phyloP scores from a whole-genome alignment of 2,113 vertebrate genomes.

The Centrocercus urophasianus region DNA sequence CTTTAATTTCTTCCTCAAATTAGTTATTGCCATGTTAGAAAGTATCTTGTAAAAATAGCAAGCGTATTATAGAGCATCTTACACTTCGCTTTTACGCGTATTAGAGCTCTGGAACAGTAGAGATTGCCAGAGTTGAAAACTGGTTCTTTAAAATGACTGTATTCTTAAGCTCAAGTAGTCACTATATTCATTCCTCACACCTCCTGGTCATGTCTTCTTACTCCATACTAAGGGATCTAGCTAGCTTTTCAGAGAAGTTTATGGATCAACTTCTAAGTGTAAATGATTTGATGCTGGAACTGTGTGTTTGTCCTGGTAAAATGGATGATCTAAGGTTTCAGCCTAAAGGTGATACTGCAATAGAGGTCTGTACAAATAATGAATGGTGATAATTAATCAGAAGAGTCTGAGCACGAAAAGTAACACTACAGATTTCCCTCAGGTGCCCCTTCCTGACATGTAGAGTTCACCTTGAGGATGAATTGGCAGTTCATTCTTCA shows the following conservation, averaged over 20 bases:
- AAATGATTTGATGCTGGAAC: not conserved
- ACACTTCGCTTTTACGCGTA: not conserved
- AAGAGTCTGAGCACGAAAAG: constrained; percentile 50
- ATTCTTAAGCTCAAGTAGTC: not conserved
- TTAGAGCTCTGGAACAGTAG: not conserved
- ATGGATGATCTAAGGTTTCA: constrained; percentile 32
- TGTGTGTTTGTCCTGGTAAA: constrained; percentile 10
- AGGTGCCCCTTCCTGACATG: constrained; percentile 30
- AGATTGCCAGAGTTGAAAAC: not conserved
- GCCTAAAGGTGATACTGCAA: constrained; percentile 18
- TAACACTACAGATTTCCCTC: constrained; percentile 9
- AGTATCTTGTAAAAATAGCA: not conserved
- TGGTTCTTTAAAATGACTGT: not conserved
- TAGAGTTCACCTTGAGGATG: constrained; percentile 62
- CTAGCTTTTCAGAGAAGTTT: not conserved
- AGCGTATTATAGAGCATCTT: not conserved
- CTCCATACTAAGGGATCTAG: not conserved
- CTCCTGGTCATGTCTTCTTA: not conserved
- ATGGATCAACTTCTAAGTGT: not conserved
- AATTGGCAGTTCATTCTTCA: constrained; percentile 51
- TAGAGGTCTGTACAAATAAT: constrained; percentile 26
- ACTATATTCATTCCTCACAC: not conserved
- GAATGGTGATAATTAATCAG: constrained; percentile 65
- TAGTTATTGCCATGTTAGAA: not conserved
- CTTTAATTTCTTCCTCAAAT: not conserved